phyloP scores from a whole-genome alignment of 2,113 vertebrate genomes.

The Ceyx cyanopectus region DNA sequence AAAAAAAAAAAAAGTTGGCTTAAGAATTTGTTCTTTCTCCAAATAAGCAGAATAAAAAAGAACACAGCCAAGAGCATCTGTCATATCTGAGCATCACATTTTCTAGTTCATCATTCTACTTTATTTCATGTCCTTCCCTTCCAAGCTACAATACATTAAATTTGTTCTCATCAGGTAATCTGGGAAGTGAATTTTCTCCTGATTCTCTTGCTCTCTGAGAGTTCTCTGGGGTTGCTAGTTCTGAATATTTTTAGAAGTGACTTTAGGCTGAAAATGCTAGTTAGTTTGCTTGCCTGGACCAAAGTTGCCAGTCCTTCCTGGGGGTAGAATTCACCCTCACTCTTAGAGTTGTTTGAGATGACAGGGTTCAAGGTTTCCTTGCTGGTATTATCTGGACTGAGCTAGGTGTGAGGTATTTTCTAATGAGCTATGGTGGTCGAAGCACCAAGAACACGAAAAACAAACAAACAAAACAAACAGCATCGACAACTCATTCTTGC shows the following conservation, averaged over 20 bases:
- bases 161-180: too few relatives aligned
- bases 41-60: too few relatives aligned
- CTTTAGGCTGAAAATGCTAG: not conserved
- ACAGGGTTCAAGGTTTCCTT: not conserved
- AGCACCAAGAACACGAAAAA: not conserved
- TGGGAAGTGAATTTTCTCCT: not conserved
- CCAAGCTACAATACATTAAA: too few relatives aligned
- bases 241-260: not conserved
- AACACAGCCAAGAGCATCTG: too few relatives aligned
- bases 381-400: not conserved
- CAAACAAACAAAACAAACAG: not conserved
- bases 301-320: not conserved
- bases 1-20: too few relatives aligned
- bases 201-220: not conserved
- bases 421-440: not conserved
- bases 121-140: too few relatives aligned
- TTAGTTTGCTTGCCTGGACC: not conserved
- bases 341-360: not conserved
- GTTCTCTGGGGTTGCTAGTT: not conserved
- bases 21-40: too few relatives aligned
- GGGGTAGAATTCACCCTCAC: not conserved
- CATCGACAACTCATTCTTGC: not conserved
- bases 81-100: too few relatives aligned
- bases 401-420: not conserved
- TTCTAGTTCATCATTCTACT: too few relatives aligned